These are phyloP conservation scores for Odontocerum albicorne DNA, from an alignment of 2,888 invertebrate species.

Conservation along the genomic window DNA sequence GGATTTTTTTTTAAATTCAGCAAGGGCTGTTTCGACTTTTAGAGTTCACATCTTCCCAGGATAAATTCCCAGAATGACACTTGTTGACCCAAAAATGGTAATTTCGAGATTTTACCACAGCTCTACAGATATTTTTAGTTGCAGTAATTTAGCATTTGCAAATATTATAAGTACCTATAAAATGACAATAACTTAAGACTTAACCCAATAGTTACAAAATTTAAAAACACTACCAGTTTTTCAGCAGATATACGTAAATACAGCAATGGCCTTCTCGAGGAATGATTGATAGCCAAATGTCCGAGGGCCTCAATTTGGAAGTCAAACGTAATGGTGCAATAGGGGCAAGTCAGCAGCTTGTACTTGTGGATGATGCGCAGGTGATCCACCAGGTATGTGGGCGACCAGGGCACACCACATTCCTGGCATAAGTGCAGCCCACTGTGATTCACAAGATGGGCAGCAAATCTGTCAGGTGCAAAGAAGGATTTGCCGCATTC, in stretches of 20 bases:
- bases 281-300: slow-evolving; percentile 50
- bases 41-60: no score
- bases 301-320: slow-evolving; percentile 45
- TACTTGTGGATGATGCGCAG: slow-evolving; percentile 46
- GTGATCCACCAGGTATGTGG: slow-evolving; percentile 46
- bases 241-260: slow-evolving; percentile 43
- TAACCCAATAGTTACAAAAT: background rate
- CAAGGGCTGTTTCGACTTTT: no score
- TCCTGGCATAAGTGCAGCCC: slow-evolving; percentile 15
- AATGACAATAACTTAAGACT: no score
- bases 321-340: slow-evolving; percentile 50
- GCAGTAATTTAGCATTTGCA: no score
- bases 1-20: no score
- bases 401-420: no score
- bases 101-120: no score
- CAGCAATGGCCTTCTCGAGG: slow-evolving; percentile 48
- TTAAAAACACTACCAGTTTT: background rate
- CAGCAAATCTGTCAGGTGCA: slow-evolving; percentile 43
- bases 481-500: slow-evolving; percentile 44
- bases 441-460: slow-evolving; percentile 39
- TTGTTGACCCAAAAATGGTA: no score
- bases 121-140: no score
- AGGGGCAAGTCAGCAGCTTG: slow-evolving; percentile 51
- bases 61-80: no score
- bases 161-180: no score